These are phyloP conservation scores for Promerops cafer DNA, from an alignment of 2,113 vertebrate genomes.

Conservation along the genomic window DNA sequence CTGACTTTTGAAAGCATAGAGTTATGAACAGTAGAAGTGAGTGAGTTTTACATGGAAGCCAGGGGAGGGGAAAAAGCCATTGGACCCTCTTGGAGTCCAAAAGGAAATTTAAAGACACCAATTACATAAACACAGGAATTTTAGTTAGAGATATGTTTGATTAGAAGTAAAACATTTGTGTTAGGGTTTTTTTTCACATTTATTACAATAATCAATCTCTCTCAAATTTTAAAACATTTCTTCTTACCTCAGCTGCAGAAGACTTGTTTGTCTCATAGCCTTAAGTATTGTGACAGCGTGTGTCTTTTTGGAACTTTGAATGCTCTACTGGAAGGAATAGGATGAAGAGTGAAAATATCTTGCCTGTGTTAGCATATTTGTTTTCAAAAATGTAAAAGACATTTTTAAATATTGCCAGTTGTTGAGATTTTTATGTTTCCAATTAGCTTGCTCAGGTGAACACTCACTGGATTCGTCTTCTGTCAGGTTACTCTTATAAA, in stretches of 20 bases:
- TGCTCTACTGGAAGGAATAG: background rate
- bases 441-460: background rate
- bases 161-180: background rate
- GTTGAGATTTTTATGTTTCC: background rate
- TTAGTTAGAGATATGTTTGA: background rate
- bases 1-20: background rate
- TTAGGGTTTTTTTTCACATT: background rate
- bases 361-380: background rate
- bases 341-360: background rate
- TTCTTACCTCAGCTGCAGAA: background rate
- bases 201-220: background rate
- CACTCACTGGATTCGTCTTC: background rate
- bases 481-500: background rate
- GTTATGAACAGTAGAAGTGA: background rate
- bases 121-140: background rate
- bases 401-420: background rate
- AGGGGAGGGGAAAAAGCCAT: background rate
- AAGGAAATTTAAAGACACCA: background rate
- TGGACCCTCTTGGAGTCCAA: background rate
- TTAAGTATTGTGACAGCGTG: background rate
- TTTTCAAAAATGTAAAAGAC: background rate
- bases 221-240: background rate
- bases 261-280: background rate
- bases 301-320: background rate
- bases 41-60: background rate